Base-by-base conservation (phyloP, 2,888 invertebrate genomes). In the Troglohyphantes excavatus region DNA sequence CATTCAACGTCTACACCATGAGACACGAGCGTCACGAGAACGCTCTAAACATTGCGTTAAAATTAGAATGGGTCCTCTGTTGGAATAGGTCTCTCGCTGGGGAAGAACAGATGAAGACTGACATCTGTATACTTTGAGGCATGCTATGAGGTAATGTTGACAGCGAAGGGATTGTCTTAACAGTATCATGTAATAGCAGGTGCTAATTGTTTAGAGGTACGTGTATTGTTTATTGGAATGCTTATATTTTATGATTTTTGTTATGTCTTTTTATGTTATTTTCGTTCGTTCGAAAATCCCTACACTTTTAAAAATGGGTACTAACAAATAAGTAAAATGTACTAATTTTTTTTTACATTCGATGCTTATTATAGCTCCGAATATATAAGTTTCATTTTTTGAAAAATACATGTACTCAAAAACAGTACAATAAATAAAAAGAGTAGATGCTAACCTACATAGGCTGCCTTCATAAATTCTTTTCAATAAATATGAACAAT, bases 21-120 rank as follows among this genome's bases (percentile, higher is more conserved):
- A 17, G 26, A 46, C 46, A 68, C 23, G 33, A 3, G 33, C 9
- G 33, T 11, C 68, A 39, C 19, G 19, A 39, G 19, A 13, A 46
- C 72, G 26, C n/a, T 72, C 78, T 7, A 19, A 17, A 65, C 78
- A 65, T 23, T n/a, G 65, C 43, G 78, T 78, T 78, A 78, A 78
- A 78, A 65, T 78, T 78, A 78, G 78, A 65, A 78, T 78, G 29
- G 21, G 23, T 39, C 11, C 5, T 33, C 13, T 39, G 11, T 33
- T 5, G 13, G n/a, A 63, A 63, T 21, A 26, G 23, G 59, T 11
- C 11, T 26, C 7, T 13, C 43, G 23, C 19, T 29, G 63, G 26
- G 23, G 23, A 23, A 72, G 46, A 72, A 46, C 13, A 17, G 17
- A 53, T n/a, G 53, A 72, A 23, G 9, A 2, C 17, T 63, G 63